phyloP scores from a whole-genome alignment of 2,888 invertebrate species.

The Drosophila mayaguana region DNA sequence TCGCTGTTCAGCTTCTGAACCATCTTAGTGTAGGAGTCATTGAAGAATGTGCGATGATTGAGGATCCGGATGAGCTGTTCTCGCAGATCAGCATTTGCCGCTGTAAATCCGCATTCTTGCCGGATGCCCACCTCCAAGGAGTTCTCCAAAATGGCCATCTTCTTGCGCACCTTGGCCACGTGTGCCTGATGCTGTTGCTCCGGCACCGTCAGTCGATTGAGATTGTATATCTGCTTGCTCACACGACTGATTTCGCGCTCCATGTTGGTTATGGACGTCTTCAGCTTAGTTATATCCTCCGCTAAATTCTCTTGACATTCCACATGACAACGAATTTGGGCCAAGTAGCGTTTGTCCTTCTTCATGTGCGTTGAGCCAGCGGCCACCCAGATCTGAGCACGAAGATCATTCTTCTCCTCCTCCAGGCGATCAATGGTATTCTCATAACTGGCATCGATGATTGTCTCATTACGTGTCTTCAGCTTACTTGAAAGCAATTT shows the following conservation, averaged over 20 bases:
- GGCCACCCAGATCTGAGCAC: slow-evolving; percentile 83
- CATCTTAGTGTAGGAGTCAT: slow-evolving; percentile 82
- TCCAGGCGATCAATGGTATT: slow-evolving; percentile 77
- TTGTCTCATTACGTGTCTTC: slow-evolving; percentile 79
- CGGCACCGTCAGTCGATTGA: slow-evolving; percentile 82
- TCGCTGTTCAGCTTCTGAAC: slow-evolving; percentile 82
- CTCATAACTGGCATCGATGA: slow-evolving; percentile 77
- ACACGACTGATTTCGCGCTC: slow-evolving; percentile 81
- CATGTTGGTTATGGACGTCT: slow-evolving; percentile 76
- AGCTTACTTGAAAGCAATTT: slow-evolving; percentile 79
- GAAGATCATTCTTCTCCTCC: slow-evolving; percentile 79
- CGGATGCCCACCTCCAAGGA: slow-evolving; percentile 82
- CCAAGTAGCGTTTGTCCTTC: slow-evolving; percentile 67
- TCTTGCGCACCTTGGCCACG: slow-evolving; percentile 73
- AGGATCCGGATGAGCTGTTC: slow-evolving; percentile 80
- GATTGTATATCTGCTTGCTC: slow-evolving; percentile 79
- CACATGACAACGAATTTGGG: slow-evolving; percentile 79
- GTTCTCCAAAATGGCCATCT: slow-evolving; percentile 81
- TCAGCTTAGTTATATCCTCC: slow-evolving; percentile 77
- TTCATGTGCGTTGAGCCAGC: slow-evolving; percentile 73
- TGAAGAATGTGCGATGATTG: slow-evolving; percentile 81
- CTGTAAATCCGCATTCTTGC: slow-evolving; percentile 82
- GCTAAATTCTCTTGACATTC: slow-evolving; percentile 81
- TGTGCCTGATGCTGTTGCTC: slow-evolving; percentile 82
- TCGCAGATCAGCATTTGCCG: slow-evolving; percentile 77